Conservation (phyloP, 53 echinoderm and acorn worm species). For the Paracentrotus lividus region DNA sequence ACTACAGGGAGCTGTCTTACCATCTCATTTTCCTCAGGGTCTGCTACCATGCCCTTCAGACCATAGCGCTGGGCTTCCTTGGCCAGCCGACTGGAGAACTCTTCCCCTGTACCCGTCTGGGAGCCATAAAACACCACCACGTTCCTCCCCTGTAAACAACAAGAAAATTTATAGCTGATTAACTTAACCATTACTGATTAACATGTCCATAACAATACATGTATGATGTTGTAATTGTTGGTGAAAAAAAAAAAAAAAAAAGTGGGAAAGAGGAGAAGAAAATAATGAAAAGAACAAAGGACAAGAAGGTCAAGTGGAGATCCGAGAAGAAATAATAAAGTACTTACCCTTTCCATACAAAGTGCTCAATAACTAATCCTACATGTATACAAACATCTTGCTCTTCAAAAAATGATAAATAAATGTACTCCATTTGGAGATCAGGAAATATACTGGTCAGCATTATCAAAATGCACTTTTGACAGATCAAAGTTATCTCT, state of each 20-base stretch:
- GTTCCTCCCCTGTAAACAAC: conserved; percentile 78
- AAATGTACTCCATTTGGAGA: too few relatives aligned
- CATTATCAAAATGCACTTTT: too few relatives aligned
- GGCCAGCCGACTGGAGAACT: conserved; percentile 90
- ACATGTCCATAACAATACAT: too few relatives aligned
- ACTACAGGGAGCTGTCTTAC: conserved; percentile 55
- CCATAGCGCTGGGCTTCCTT: conserved; percentile 93
- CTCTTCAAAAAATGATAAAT: too few relatives aligned
- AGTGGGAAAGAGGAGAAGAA: not conserved
- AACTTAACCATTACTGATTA: not conserved
- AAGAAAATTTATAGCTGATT: not conserved
- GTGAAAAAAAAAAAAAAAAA: not conserved
- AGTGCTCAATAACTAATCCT: too few relatives aligned
- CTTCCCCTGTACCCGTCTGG: conserved; percentile 95
- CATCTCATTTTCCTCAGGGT: conserved; percentile 98
- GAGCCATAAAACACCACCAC: conserved; percentile 98
- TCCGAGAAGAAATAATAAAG: not conserved
- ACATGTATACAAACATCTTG: too few relatives aligned
- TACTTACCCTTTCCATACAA: not conserved
- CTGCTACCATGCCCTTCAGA: conserved; percentile 95
- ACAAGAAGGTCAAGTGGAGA: not conserved
- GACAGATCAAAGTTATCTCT: too few relatives aligned
- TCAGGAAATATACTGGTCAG: too few relatives aligned
- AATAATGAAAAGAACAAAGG: too few relatives aligned
- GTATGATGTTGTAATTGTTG: too few relatives aligned